Evolutionary conservation across 1,140 invertebrate genomes (phyloP), one percentile per base, ranked within the genome.

Genomic region (Bombus cullumanus): DNA sequence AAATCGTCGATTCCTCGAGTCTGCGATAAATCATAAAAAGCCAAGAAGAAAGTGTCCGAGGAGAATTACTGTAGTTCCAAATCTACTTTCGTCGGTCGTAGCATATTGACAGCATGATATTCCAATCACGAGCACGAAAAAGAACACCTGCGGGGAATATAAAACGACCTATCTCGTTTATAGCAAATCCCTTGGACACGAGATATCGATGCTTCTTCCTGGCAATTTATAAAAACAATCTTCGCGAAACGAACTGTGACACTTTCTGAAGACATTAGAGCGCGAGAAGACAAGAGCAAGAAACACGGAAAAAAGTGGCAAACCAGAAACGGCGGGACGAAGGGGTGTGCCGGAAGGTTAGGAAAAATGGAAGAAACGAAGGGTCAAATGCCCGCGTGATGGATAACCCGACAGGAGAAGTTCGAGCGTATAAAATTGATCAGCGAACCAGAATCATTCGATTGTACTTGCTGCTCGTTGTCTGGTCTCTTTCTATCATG

Each of bases 371-470:
- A 90, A 88, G 89, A 83, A 91, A 90, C 75, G 80, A 82, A 73
- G 90, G 89, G 90, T 91, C 89, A 90, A 90, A 90, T 90, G 86
- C 86, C 82, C 83, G 74, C 18, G 80, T 92, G 92, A 92, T 91
- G 91, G 90, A 92, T 92, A 87, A 88, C 85, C 34, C 75, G 81
- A 59, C 69, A 71, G 83, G 83, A 80, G 88, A 91, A 80, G 86
- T 85, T 83, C 87, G 86, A 88, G 84, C 91, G 88, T 90, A 88
- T 86, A 86, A 92, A 92, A 92, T 92, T 92, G 92, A 92, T 90
- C 92, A 91, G 89, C 88, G 88, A 89, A 88, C 82, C 85, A 91
- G 92, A 92, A 92, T 92, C 88, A 92, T 92, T 92, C 91, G 92
- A 92, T 92, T 92, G 83, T 92, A 88, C 85, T 86, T 90, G 86